Base-by-base conservation (phyloP, 2,888 invertebrate genomes). In the Phyllotreta striolata region DNA sequence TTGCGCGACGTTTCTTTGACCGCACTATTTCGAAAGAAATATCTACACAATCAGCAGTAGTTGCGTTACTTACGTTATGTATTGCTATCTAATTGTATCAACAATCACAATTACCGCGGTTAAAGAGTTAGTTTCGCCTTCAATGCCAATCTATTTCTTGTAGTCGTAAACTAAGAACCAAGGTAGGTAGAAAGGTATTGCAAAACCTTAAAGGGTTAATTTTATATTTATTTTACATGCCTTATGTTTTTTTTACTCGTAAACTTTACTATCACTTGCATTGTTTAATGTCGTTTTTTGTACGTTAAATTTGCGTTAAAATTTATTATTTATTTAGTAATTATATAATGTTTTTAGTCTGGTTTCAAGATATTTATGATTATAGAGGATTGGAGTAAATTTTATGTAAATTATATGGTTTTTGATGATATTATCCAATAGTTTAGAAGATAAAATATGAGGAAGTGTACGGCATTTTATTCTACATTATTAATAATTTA, bases 21-120 rank as follows among this genome's bases (percentile, higher is more conserved):
- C 47, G 61, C 40, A 64, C 64, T 64, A 64, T 61, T 57, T 52
- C 52, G 44, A 64, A 61, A 64, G 51, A 52, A 64, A 64, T 56
- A 60, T 55, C 51, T 58, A 66, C 63, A 74, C 70, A 71, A 73
- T 73, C 74, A 64, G 63, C 71, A 72, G 71, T 66, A 68, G 66
- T 64, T 66, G 55, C 64, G 63, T 66, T 66, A 64, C 67, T 72
- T 76, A 63, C 68, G 72, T 76, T 60, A 66, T 67, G 72, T 76
- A 75, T 77, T 77, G 76, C 76, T 76, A 77, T 78, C 77, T 78
- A 79, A 78, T 78, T 78, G 79, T 77, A 77, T 76, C 76, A 74
- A 75, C 76, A 74, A 77, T 75, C 74, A 74, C 78, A 77, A 76
- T 79, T 78, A 77, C 75, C 71, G 44, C 12, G 52, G 56, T 52